A percentile compares a stretch with the other conserved stretches of the same genome.
Conservation (phyloP, 2,113 vertebrate species). For the Syngnathus typhle region DNA sequence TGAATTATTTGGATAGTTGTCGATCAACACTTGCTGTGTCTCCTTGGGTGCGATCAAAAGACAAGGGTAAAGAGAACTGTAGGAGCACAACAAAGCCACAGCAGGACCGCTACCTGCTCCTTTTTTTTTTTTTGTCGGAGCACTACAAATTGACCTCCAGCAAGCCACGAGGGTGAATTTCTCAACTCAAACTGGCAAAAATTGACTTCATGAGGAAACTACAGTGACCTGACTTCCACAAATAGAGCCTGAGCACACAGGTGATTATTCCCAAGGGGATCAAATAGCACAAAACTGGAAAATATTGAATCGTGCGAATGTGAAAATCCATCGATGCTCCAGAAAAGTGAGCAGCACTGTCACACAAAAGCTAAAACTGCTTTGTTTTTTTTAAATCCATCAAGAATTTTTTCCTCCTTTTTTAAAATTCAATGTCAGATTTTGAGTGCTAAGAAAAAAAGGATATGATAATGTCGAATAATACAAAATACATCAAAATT, state of each 20-base stretch:
- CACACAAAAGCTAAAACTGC: too few species aligned
- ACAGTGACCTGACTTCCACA: neutral
- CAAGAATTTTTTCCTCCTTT: neutral
- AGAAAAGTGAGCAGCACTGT: neutral
- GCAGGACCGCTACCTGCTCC: neutral
- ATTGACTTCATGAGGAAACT: neutral
- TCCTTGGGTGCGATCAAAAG: neutral
- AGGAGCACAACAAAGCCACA: neutral
- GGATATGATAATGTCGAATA: too few species aligned
- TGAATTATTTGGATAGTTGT: neutral
- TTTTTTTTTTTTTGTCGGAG: neutral
- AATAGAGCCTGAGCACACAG: neutral
- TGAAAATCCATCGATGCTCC: too few species aligned
- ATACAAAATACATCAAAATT: neutral
- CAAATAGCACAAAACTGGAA: neutral
- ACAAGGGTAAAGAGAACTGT: neutral
- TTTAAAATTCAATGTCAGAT: too few species aligned
- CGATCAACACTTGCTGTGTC: neutral
- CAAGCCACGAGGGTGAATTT: neutral
- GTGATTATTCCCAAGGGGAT: neutral
- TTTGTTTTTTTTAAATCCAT: constrained; percentile 11
- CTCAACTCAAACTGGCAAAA: neutral
- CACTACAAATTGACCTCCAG: neutral
- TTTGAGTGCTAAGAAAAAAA: too few species aligned
- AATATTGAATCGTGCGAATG: neutral